Evolutionary conservation across 2,888 invertebrate species (phyloP), one percentile per base, ranked within the genome.

Genomic region (Troides helena): DNA sequence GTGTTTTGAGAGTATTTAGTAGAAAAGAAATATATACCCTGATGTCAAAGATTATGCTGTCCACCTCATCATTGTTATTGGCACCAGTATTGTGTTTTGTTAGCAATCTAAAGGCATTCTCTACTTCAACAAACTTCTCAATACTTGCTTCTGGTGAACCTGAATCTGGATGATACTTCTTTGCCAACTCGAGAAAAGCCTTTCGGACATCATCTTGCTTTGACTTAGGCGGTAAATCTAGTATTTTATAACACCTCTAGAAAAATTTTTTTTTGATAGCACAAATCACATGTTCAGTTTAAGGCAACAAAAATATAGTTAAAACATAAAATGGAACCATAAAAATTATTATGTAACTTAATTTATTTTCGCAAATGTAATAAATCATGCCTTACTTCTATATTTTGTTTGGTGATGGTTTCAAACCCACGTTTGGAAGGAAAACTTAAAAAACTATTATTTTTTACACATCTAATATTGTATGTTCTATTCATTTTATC

Each of bases 91-190:
- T 95, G 80, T 95, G 95, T 76, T 95, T 95, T 76, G 95, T 94
- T 4, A 97, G 83, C 30, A 93, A 89, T 75, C 95, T 94, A 78
- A 97, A 98, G 0, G 98, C 97, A 80, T 94, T 92, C 81, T 97
- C 96, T 70, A 96, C 94, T 78, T 94, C 92, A 60, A 95, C 94
- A 89, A 98, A 98, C 83, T 95, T 96, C 53, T 94, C 93, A 62
- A 94, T 93, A 83, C 95, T 93, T n/a, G 97, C 96, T 73, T 96
- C 95, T 0, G 93, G 86, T 0, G 94, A 93, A 0, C 95, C 95
- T 62, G 96, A 96, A 79, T 98, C 98, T 0, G 98, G 98, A 85
- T 98, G 98, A 78, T 95, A 97, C 76, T 94, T 94, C 84, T 97
- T 98, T 0, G 96, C 97, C 58, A 97, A 89, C 67, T 94, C 89